phyloP scores from a whole-genome alignment of 2,113 vertebrate genomes.

The Onychorhynchus coronatus region DNA sequence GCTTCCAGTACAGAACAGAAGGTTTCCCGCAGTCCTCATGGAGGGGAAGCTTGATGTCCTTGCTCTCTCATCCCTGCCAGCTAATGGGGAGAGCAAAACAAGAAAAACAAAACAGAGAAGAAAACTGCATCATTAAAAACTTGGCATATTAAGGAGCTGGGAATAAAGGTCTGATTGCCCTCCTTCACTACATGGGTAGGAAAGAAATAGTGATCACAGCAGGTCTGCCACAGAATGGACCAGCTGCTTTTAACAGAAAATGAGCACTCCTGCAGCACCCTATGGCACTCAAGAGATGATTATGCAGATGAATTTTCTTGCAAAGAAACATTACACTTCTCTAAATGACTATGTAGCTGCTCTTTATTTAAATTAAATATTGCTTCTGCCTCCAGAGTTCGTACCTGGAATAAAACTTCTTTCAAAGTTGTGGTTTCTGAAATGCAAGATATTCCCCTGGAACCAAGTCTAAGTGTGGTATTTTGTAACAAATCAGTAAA shows the following conservation, averaged over 20 bases:
- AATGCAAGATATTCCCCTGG: neutral
- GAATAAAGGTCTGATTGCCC: neutral
- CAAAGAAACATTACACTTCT: neutral
- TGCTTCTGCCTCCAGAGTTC: neutral
- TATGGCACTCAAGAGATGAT: neutral
- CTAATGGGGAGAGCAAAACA: neutral
- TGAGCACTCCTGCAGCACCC: neutral
- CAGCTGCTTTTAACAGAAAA: neutral
- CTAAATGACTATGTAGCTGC: neutral
- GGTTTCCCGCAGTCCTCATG: neutral
- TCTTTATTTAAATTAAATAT: neutral
- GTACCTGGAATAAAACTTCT: neutral
- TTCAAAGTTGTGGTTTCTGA: neutral
- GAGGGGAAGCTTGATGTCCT: neutral
- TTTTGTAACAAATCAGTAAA: neutral
- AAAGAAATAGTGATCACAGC: neutral
- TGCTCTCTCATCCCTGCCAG: neutral
- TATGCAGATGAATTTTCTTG: neutral
- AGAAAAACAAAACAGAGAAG: neutral
- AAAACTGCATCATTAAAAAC: neutral
- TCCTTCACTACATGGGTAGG: neutral
- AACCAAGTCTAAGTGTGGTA: neutral
- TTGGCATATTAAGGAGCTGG: neutral
- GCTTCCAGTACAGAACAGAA: neutral
- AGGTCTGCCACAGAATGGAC: neutral